phyloP scores from a whole-genome alignment of 2,888 invertebrate species.

The Petrolisthes manimaculis region DNA sequence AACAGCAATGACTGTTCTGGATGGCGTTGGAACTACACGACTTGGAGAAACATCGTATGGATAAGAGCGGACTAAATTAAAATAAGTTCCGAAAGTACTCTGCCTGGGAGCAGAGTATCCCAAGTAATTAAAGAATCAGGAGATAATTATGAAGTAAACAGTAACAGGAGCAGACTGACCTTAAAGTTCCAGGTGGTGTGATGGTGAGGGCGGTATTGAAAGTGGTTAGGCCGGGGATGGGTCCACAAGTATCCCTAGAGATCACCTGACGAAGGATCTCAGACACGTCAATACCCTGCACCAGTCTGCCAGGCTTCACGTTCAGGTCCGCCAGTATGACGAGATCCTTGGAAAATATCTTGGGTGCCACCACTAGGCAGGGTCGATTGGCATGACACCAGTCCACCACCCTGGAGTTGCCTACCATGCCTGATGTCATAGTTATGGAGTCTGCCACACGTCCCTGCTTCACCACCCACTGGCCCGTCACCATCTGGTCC shows the following conservation, averaged over 20 bases:
- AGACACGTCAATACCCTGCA: constrained; percentile 34
- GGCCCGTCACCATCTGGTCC: constrained; percentile 2
- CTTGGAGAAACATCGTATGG: too few species aligned
- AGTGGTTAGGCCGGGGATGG: constrained; percentile 25
- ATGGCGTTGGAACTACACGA: too few species aligned
- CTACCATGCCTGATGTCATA: neutral
- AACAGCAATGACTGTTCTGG: too few species aligned
- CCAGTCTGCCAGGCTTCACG: constrained; percentile 10
- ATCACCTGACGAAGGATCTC: neutral
- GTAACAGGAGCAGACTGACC: neutral
- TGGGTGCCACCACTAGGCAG: constrained; percentile 6
- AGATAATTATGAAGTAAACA: neutral
- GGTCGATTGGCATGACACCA: neutral
- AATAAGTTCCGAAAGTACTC: too few species aligned
- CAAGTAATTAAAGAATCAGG: neutral
- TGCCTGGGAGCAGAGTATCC: too few species aligned
- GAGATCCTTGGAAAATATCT: constrained; percentile 9
- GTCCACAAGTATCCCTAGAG: constrained; percentile 5
- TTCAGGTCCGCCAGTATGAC: constrained; percentile 14
- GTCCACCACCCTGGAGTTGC: neutral
- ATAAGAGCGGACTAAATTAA: too few species aligned
- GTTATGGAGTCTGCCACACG: neutral
- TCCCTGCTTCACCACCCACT: neutral
- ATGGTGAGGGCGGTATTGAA: neutral
- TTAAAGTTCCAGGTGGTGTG: neutral